A percentile compares a stretch with the other conserved stretches of the same genome.
These are phyloP conservation scores for Bombyx huttoni DNA, from an alignment of 2,888 invertebrate genomes.

Conservation along the genomic window DNA sequence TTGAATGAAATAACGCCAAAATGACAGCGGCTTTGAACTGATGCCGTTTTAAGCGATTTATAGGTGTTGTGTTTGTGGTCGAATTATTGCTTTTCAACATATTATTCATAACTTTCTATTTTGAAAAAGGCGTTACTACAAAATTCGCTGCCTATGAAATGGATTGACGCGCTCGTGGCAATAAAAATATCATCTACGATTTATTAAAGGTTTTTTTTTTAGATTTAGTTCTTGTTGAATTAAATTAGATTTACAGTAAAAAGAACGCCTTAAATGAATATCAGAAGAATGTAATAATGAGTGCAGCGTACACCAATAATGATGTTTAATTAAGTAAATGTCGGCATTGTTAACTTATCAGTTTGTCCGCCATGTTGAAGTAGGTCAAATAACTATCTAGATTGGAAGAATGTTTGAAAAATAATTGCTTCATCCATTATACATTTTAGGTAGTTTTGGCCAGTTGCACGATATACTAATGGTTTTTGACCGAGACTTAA, in stretches of 20 bases:
- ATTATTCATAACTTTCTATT: too few species aligned
- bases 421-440: not conserved
- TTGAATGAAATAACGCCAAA: not conserved
- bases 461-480: not conserved
- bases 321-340: not conserved
- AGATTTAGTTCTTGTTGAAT: too few species aligned
- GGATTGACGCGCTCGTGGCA: too few species aligned
- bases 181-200: too few species aligned
- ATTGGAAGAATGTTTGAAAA: not conserved
- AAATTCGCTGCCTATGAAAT: too few species aligned
- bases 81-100: not conserved
- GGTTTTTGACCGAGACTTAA: too few species aligned
- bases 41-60: not conserved
- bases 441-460: not conserved
- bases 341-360: not conserved
- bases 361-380: not conserved
- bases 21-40: not conserved
- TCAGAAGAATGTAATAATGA: not conserved
- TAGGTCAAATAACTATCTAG: not conserved
- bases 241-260: too few species aligned
- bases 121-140: too few species aligned
- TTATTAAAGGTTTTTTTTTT: too few species aligned
- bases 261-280: not conserved
- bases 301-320: not conserved
- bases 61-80: not conserved